Conservation (phyloP, 2,113 vertebrate species). For the Lycaon pictus region DNA sequence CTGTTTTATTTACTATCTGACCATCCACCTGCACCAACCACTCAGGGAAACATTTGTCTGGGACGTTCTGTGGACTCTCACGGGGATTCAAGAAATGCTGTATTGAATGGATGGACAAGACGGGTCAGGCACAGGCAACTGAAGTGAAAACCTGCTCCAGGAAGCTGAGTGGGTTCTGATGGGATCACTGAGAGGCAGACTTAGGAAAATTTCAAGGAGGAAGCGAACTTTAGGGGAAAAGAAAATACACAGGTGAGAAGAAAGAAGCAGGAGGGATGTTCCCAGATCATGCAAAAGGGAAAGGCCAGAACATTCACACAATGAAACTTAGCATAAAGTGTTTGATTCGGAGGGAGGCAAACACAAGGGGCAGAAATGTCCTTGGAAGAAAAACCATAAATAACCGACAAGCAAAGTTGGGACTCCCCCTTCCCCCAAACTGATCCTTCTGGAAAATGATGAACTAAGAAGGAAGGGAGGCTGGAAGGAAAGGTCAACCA, state of each 20-base stretch:
- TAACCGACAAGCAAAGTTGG: background rate
- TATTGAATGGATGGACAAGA: background rate
- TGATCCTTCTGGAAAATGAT: background rate
- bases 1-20: constrained; percentile 9
- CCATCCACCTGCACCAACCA: background rate
- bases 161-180: background rate
- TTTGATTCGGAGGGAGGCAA: background rate
- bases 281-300: background rate
- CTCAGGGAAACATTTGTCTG: background rate
- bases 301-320: background rate
- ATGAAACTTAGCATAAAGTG: background rate
- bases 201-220: background rate
- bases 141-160: background rate
- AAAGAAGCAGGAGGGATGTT: background rate
- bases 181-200: background rate
- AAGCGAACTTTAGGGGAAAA: background rate
- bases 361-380: background rate
- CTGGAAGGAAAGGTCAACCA: background rate
- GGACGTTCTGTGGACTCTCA: background rate
- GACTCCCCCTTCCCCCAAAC: background rate
- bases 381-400: background rate
- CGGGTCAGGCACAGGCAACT: background rate
- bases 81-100: background rate
- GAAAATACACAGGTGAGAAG: background rate
- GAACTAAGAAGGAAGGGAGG: background rate